Base-by-base conservation (phyloP, 2,888 invertebrate genomes). In the Ceraclea dissimilis region DNA sequence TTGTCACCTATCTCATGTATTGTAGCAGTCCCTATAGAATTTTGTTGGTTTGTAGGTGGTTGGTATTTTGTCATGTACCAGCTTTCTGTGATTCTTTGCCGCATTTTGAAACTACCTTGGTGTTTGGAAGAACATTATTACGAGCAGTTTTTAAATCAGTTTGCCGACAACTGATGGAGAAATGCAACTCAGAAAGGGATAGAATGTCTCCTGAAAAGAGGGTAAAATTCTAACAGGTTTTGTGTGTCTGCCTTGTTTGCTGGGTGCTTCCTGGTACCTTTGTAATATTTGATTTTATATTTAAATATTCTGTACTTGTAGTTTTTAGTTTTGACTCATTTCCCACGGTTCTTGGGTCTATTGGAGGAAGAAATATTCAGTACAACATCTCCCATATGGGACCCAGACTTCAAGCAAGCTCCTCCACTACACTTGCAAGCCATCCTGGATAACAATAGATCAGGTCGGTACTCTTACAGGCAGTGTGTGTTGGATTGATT, bases 1-100 rank as follows among this genome's bases (percentile, higher is more conserved):
- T 19, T 19, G 18, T 20, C 4, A 13, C 8, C 39, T 16, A 16
- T 39, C 13, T 2, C 13, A 39, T 13, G 2, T 39, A 39, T 39
- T 13, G 13, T 4, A 39, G 2, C 39, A 13, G 39, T 39, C 5
- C 16, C n/a, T 13, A 39, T 39, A 8, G 13, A 16, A 16, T 39
- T 13, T 8, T 8, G 4, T 26, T 26, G 10, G 4, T 39, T 39
- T 39, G 16, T 66, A 84, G 90, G 62, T 97, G 96, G 96, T 74
- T 97, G 44, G 92, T 95, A 5, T 95, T 93, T 70, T 96, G 95
- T 68, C 93, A 95, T 71, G 92, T 96, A 22, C 96, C 96, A 0
- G 91, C 93, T 1, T 93, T 94, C 70, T 96, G 96, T 68, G 93
- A 95, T 71, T 94, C 95, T 0, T 72, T 97, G 48, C 87, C 89